Conservation (phyloP, 2,797 vertebrate species). For the Ptychobarbus kaznakovi region DNA sequence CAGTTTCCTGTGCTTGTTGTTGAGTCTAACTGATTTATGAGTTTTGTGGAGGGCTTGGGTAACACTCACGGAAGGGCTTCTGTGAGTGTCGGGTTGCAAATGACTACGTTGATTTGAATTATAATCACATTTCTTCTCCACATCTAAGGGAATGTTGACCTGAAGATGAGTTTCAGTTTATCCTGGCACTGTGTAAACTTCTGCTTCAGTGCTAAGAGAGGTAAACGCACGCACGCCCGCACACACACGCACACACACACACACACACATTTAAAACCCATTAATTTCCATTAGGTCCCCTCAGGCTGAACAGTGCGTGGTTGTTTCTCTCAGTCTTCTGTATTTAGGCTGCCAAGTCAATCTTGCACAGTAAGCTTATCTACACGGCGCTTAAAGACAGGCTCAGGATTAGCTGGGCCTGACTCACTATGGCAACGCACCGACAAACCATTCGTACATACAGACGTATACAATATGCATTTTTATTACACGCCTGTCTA, state of each 20-base stretch:
- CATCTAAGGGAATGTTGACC: slow-evolving; percentile 47
- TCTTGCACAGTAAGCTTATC: slow-evolving; percentile 58
- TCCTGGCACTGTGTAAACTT: slow-evolving; percentile 36
- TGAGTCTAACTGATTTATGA: slow-evolving; percentile 4
- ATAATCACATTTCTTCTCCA: slow-evolving; percentile 38
- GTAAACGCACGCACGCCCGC: background rate
- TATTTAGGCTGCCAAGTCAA: slow-evolving; percentile 54
- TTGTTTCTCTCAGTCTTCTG: slow-evolving; percentile 51
- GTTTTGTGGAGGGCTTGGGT: slow-evolving; percentile 17
- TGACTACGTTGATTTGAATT: slow-evolving; percentile 43
- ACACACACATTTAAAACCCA: slow-evolving; percentile 47
- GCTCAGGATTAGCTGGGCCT: slow-evolving; percentile 53
- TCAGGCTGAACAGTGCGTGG: slow-evolving; percentile 51
- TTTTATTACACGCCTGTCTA: background rate
- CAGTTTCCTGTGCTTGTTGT: slow-evolving; percentile 26
- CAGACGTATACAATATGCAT: slow-evolving; percentile 10
- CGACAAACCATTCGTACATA: slow-evolving; percentile 26
- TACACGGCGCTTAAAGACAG: slow-evolving; percentile 57
- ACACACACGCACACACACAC: slow-evolving; percentile 1
- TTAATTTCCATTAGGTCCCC: slow-evolving; percentile 58
- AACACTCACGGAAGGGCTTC: slow-evolving; percentile 18
- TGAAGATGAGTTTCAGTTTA: slow-evolving; percentile 39
- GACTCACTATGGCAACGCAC: slow-evolving; percentile 42
- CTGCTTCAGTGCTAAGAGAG: slow-evolving; percentile 34
- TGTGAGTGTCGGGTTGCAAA: slow-evolving; percentile 18